Evolutionary conservation across 2,113 vertebrate genomes (phyloP), one percentile per base, ranked within the genome.

Genomic region (Dascyllus trimaculatus): DNA sequence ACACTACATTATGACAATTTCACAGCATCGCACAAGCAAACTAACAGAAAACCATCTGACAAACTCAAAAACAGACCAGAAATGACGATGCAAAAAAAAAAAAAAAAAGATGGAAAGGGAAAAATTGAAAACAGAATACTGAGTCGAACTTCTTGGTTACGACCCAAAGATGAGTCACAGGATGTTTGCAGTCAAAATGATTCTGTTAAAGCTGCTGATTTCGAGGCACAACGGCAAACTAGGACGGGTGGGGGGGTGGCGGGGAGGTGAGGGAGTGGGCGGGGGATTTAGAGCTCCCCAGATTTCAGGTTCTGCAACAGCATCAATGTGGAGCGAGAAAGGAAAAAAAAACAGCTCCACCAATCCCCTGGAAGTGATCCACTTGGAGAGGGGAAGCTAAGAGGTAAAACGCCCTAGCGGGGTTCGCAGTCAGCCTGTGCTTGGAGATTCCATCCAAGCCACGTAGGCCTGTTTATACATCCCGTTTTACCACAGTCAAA

Each of bases 291-390:
- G 40, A 75, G 46, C 74, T 84, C 64, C 52, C 58, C 75, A 13
- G 64, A 63, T 75, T 67, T 77, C 80, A 48, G 63, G 59, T 81
- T 71, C 75, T 56, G 74, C 83, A 35, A 71, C 75, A 75, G 32
- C 78, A 84, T 88, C 75, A 84, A 78, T 85, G 76, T 77, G 54
- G 62, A 2, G 66, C 4, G n/a, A n/a, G n/a, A n/a, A n/a, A n/a
- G n/a, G n/a, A n/a, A n/a, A 43, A 62, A 59, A 57, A 70, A 82
- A 82, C n/a, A n/a, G n/a, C 75, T 73, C 84, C 78, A 77, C 78
- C 86, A 85, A 84, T 87, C 88, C 78, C 56, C 71, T 80, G 84
- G 85, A 90, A 84, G 77, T 80, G 90, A 85, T 91, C 84, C 77
- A 80, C 75, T 67, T 38, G 49, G 81, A 77, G 74, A 67, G 46